Percentiles rank a stretch among this genome's conserved stretches.
Conservation (phyloP, 2,888 invertebrate species). For the Charanyca ferruginea region DNA sequence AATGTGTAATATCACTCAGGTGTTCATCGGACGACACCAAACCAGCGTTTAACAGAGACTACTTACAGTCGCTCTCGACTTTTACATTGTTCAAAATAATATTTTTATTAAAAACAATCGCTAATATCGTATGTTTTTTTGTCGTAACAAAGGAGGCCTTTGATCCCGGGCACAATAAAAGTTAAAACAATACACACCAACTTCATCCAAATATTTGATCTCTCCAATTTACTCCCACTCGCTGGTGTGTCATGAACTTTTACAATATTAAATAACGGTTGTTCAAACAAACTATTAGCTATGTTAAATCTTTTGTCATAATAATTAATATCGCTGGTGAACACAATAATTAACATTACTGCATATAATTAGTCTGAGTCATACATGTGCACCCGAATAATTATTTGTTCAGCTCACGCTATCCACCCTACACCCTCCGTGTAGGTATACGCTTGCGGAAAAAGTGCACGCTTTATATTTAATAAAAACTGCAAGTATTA, state of each 20-base stretch:
- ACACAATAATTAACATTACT: constrained; percentile 46
- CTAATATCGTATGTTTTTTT: neutral
- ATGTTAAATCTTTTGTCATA: constrained; percentile 48
- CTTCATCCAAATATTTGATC: constrained; percentile 2
- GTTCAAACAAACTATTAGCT: constrained; percentile 41
- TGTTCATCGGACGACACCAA: too few relatives aligned
- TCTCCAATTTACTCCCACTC: constrained; percentile 5
- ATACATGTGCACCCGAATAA: constrained; percentile 49
- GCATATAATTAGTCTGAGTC: constrained; percentile 59
- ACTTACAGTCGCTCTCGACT: too few relatives aligned
- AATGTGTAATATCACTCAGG: too few relatives aligned
- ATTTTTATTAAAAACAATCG: neutral
- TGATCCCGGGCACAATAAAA: constrained; percentile 31
- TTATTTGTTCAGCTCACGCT: constrained; percentile 53
- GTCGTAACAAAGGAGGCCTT: constrained; percentile 6
- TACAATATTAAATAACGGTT: constrained; percentile 26
- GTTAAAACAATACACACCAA: constrained; percentile 28
- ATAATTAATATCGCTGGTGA: constrained; percentile 40
- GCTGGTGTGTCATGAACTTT: constrained; percentile 6
- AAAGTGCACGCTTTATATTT: constrained; percentile 50
- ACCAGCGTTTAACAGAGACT: too few relatives aligned
- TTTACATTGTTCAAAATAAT: neutral
- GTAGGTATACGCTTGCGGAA: constrained; percentile 16
- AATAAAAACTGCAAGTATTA: constrained; percentile 55
- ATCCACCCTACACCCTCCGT: constrained; percentile 41